Percentiles rank a stretch among this genome's conserved stretches.
These are phyloP conservation scores for Gouania willdenowi DNA, from an alignment of 2,797 vertebrate species.

Conservation along the genomic window DNA sequence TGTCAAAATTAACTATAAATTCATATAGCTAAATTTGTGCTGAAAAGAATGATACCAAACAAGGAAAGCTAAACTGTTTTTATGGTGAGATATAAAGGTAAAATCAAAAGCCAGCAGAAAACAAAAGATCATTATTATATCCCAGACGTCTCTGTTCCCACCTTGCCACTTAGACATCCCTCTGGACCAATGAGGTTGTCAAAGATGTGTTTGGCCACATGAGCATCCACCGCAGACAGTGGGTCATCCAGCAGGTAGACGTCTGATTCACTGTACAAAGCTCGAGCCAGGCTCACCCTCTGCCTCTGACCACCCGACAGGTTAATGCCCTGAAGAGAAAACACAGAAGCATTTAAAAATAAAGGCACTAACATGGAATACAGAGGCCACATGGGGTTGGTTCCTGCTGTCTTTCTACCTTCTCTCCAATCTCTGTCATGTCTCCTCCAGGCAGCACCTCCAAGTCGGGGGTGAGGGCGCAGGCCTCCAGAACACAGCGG, in stretches of 20 bases:
- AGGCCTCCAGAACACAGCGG: conserved; percentile 81
- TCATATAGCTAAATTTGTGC: too few species aligned
- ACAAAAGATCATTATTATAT: too few species aligned
- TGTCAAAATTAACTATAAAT: too few species aligned
- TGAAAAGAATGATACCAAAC: too few species aligned
- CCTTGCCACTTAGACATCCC: conserved; percentile 86
- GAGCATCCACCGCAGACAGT: conserved; percentile 92
- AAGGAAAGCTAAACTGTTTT: too few species aligned
- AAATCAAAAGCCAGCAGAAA: too few species aligned
- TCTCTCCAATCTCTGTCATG: conserved; percentile 95
- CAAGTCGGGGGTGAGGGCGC: conserved; percentile 88
- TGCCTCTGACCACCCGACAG: conserved; percentile 95
- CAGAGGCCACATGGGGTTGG: too few species aligned
- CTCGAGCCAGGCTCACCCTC: conserved; percentile 90
- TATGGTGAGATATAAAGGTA: too few species aligned
- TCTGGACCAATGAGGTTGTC: conserved; percentile 92
- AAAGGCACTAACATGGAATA: too few species aligned
- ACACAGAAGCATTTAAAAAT: neutral
- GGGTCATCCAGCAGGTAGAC: conserved; percentile 92
- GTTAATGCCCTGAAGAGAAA: conserved; percentile 87
- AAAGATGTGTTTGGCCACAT: conserved; percentile 96
- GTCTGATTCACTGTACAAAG: conserved; percentile 86
- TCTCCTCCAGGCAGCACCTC: conserved; percentile 92
- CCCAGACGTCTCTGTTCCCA: too few species aligned
- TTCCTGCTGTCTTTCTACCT: too few species aligned